Conservation (phyloP, 1,140 invertebrate species). For the Neodiprion pinetum region DNA sequence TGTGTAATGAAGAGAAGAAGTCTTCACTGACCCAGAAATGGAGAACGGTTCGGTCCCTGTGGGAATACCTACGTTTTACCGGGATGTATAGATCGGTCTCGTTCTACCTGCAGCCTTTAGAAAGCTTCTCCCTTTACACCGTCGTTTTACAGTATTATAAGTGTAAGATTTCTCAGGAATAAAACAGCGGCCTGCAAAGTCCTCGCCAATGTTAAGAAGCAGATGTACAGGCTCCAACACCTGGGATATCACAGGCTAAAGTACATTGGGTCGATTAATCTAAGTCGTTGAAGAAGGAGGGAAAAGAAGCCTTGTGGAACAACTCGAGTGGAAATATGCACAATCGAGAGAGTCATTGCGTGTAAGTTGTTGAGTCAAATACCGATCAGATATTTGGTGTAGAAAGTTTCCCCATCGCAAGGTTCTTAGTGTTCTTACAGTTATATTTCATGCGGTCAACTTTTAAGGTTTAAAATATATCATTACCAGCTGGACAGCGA, state of each 20-base stretch:
- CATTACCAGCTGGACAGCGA: too few species aligned
- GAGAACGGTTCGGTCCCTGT: background rate
- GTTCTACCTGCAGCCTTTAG: background rate
- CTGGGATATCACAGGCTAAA: background rate
- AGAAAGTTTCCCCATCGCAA: too few species aligned
- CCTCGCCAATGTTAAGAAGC: background rate
- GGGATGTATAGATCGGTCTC: background rate
- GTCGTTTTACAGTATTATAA: background rate
- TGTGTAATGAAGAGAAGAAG: background rate
- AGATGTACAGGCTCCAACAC: background rate
- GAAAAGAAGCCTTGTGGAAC: background rate
- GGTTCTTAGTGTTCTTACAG: too few species aligned
- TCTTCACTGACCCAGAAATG: background rate
- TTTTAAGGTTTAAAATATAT: too few species aligned
- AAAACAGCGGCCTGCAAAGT: background rate
- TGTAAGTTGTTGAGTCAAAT: too few species aligned
- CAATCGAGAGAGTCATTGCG: too few species aligned
- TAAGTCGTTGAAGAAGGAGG: background rate
- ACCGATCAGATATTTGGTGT: too few species aligned
- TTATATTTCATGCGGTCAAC: too few species aligned
- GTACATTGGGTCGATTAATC: background rate
- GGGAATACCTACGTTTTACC: background rate
- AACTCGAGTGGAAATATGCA: too few species aligned
- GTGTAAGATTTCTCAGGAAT: background rate
- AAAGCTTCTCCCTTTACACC: background rate